Conservation (phyloP, 2,888 invertebrate genomes). For the Eugnorisma glareosa region DNA sequence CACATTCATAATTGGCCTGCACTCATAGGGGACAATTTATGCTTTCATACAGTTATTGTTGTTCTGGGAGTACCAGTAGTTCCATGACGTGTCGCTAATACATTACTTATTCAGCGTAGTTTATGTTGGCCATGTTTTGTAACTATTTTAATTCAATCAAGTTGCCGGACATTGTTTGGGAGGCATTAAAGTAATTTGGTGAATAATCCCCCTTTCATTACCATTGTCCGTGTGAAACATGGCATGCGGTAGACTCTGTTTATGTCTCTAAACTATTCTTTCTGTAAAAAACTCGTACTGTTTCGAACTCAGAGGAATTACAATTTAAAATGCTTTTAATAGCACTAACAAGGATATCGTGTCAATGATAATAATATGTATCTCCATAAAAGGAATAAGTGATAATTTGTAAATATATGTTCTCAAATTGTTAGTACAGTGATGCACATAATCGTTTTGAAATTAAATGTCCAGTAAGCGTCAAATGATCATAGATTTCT, state of each 20-base stretch:
- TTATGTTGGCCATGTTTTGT: slow-evolving; percentile 76
- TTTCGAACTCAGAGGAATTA: background rate
- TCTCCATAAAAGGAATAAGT: slow-evolving; percentile 78
- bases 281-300: background rate
- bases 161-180: slow-evolving; percentile 70
- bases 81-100: slow-evolving; percentile 79
- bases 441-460: slow-evolving; percentile 61
- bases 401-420: slow-evolving; percentile 89
- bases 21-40: slow-evolving; percentile 88
- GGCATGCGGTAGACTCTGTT: slow-evolving; percentile 40
- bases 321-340: slow-evolving; percentile 56
- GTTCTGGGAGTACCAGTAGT: slow-evolving; percentile 78
- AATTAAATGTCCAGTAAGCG: background rate
- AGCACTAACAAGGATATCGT: slow-evolving; percentile 71
- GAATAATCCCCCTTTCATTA: slow-evolving; percentile 58
- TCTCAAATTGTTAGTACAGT: slow-evolving; percentile 83
- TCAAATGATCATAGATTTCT: background rate
- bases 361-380: slow-evolving; percentile 72
- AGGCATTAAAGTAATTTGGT: slow-evolving; percentile 80
- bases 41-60: slow-evolving; percentile 84
- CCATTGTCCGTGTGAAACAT: slow-evolving; percentile 53
- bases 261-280: slow-evolving; percentile 9
- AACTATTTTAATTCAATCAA: slow-evolving; percentile 81
- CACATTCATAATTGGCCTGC: slow-evolving; percentile 72
- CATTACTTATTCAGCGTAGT: slow-evolving; percentile 83